These are phyloP conservation scores for Synanthedon formicaeformis DNA, from an alignment of 2,888 invertebrate genomes.

Conservation along the genomic window DNA sequence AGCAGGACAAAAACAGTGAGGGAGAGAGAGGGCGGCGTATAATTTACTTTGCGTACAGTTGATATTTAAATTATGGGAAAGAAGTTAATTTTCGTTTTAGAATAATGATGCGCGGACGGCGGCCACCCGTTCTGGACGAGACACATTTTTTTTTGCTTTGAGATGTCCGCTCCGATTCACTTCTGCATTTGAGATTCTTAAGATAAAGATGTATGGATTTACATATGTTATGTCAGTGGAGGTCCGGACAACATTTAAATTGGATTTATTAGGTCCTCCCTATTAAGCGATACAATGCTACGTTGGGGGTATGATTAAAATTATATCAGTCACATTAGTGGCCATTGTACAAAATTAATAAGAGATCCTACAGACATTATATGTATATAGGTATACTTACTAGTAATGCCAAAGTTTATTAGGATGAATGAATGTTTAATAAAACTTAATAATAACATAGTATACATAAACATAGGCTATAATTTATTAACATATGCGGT, in stretches of 20 bases:
- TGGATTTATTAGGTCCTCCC: constrained; percentile 64
- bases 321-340: not conserved
- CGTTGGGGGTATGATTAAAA: constrained; percentile 44
- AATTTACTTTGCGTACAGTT: constrained; percentile 23
- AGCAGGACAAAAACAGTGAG: constrained; percentile 20
- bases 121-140: constrained; percentile 65
- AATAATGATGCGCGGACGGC: constrained; percentile 57
- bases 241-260: constrained; percentile 63
- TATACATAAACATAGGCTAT: too few species aligned
- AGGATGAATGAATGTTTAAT: too few species aligned
- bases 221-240: constrained; percentile 67
- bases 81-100: constrained; percentile 65
- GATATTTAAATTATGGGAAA: constrained; percentile 69
- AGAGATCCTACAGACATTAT: too few species aligned
- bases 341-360: too few species aligned
- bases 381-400: too few species aligned
- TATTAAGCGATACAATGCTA: constrained; percentile 41
- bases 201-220: constrained; percentile 69
- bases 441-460: too few species aligned
- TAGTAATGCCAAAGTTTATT: too few species aligned
- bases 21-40: constrained; percentile 9
- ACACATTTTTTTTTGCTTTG: constrained; percentile 36
- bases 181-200: constrained; percentile 58
- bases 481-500: not conserved
- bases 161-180: constrained; percentile 33